These are phyloP conservation scores for Biston betularia DNA, from an alignment of 2,888 invertebrate genomes.

Conservation along the genomic window DNA sequence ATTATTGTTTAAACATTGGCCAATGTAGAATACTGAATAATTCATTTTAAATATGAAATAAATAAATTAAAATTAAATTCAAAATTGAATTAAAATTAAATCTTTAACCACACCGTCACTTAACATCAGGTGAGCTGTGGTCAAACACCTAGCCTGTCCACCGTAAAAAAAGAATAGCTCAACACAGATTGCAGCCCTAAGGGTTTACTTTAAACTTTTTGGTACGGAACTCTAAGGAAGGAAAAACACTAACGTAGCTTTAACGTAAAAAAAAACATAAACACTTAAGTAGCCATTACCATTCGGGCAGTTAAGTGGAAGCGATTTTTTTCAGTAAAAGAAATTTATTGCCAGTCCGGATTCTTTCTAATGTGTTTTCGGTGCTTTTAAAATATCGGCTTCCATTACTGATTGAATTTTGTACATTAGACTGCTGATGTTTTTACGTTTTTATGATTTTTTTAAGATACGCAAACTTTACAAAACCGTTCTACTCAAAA, in stretches of 20 bases:
- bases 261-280: constrained; percentile 67
- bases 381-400: constrained; percentile 66
- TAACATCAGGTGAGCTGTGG: too few species aligned
- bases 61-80: too few species aligned
- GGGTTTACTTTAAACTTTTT: neutral
- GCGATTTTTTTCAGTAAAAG: constrained; percentile 59
- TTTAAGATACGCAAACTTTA: neutral
- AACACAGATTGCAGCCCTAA: neutral
- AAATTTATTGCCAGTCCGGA: constrained; percentile 67
- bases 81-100: too few species aligned
- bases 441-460: constrained; percentile 32
- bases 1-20: too few species aligned
- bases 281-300: constrained; percentile 66
- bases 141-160: too few species aligned
- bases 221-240: constrained; percentile 7
- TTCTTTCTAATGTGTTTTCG: constrained; percentile 65
- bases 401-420: constrained; percentile 49
- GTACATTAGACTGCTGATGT: constrained; percentile 40
- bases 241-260: constrained; percentile 48
- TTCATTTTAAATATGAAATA: too few species aligned
- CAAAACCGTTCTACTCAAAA: too few species aligned
- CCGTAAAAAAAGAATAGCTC: too few species aligned
- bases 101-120: too few species aligned
- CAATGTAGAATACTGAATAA: too few species aligned
- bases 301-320: constrained; percentile 73